Base-by-base conservation (phyloP, 2,888 invertebrate genomes). In the Sylvicola cinctus region DNA sequence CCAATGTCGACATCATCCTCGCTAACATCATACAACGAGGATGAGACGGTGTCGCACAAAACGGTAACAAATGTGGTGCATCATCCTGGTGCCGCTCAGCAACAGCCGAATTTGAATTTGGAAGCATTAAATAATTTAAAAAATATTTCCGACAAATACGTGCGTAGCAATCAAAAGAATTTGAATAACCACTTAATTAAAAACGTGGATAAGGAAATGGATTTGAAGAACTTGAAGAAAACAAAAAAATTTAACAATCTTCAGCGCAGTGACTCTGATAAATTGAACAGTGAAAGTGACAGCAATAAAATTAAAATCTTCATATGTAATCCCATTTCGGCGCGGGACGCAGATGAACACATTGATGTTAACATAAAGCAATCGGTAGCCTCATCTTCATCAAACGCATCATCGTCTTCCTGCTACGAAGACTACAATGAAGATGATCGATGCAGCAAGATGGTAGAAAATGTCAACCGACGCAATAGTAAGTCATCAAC, bases 1-100 rank as follows among this genome's bases (percentile, higher is more conserved):
- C 50, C 52, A 28, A 49, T 50, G 45, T 50, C 49, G 3, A 27
- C 38, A 7, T 28, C 41, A 14, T 36, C 36, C 15, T 10, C 37
- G 3, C 5, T 23, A 16, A 13, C 36, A n/a, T 8, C 26, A 8
- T 8, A 11, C 7, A 25, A 25, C n/a, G 35, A 37, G 14, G 35
- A 37, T 20, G 35, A 25, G 11, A 25, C 11, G 25, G 11, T 8
- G 7, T 11, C 8, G 7, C 11, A 11, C 11, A 25, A 25, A 25
- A 25, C 7, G 11, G 7, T 11, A 11, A 25, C 25, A 25, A 25
- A 8, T 25, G 11, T 8, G 11, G 7, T 11, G 11, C 8, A 11
- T 8, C 7, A 25, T 8, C 11, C 11, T 8, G 11, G 7, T 11
- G 25, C 7, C 11, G 11, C 7, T 25, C 25, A 25, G 11, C 11